These are phyloP conservation scores for Mactra quadrangularis DNA, from an alignment of 1,140 invertebrate genomes.

Conservation along the genomic window DNA sequence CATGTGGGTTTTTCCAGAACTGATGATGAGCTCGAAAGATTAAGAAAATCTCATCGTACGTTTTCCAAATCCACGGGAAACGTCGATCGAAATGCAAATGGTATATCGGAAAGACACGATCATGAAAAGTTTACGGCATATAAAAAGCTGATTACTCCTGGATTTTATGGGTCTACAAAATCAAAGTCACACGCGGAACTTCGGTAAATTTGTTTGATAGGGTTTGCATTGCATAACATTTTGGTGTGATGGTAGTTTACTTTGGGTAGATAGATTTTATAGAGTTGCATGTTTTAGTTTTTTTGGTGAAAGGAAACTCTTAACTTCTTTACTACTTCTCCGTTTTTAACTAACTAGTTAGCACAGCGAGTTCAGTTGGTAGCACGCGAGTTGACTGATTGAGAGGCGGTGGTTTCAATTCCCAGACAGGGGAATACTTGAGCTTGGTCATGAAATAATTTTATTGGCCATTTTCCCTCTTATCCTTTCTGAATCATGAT, in stretches of 20 bases:
- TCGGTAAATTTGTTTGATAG: constrained; percentile 65
- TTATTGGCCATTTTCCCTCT: too few relatives aligned
- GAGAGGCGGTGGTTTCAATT: too few relatives aligned
- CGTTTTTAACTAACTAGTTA: too few relatives aligned
- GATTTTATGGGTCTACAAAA: constrained; percentile 68
- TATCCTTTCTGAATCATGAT: too few relatives aligned
- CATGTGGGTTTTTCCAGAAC: constrained; percentile 67
- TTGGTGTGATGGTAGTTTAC: neutral
- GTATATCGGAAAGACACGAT: constrained; percentile 54
- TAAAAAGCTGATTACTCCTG: constrained; percentile 75
- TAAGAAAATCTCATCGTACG: constrained; percentile 50
- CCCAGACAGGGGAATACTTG: too few relatives aligned
- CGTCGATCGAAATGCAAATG: constrained; percentile 47
- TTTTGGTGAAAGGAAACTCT: neutral
- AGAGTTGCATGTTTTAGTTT: neutral
- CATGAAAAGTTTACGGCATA: constrained; percentile 71
- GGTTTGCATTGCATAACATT: constrained; percentile 9
- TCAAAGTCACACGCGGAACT: constrained; percentile 66
- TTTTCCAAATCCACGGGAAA: constrained; percentile 63
- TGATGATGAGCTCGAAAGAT: constrained; percentile 70
- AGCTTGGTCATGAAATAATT: too few relatives aligned
- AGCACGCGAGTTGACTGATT: too few relatives aligned
- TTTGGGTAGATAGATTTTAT: too few relatives aligned
- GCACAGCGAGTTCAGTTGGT: too few relatives aligned
- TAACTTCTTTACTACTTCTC: neutral